These are phyloP conservation scores for Macrosiphum euphorbiae DNA, from an alignment of 2,888 invertebrate species.

Conservation along the genomic window DNA sequence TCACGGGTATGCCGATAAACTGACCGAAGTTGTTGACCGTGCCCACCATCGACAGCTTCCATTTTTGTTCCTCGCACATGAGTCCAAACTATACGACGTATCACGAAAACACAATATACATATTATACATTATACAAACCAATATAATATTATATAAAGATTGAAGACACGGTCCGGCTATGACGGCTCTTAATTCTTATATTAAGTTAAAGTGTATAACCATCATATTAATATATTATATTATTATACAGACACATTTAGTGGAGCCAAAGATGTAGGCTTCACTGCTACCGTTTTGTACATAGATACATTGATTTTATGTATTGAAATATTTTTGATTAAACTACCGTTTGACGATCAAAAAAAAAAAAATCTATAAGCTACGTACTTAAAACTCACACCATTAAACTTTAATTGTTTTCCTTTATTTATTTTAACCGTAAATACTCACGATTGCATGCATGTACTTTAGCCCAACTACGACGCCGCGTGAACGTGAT, in stretches of 20 bases:
- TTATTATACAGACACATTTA: not conserved
- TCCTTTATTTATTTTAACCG: not conserved
- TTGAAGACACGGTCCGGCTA: not conserved
- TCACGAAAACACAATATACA: not conserved
- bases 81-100: slow-evolving; percentile 74
- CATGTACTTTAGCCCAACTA: not conserved
- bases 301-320: not conserved
- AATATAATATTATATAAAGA: not conserved
- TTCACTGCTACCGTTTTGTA: not conserved
- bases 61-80: slow-evolving; percentile 75
- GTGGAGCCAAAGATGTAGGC: not conserved
- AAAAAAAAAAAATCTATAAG: not conserved
- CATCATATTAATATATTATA: not conserved
- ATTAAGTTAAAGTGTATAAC: not conserved
- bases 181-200: no score
- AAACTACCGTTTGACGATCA: not conserved
- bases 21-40: slow-evolving; percentile 77
- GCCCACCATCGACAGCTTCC: slow-evolving; percentile 76
- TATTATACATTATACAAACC: not conserved
- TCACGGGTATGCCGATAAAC: slow-evolving; percentile 75
- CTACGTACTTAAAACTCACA: not conserved
- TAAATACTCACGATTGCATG: not conserved
- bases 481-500: not conserved
- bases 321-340: not conserved
- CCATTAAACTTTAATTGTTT: not conserved